phyloP scores from a whole-genome alignment of 2,113 vertebrate species.

The Bombycilla garrulus region DNA sequence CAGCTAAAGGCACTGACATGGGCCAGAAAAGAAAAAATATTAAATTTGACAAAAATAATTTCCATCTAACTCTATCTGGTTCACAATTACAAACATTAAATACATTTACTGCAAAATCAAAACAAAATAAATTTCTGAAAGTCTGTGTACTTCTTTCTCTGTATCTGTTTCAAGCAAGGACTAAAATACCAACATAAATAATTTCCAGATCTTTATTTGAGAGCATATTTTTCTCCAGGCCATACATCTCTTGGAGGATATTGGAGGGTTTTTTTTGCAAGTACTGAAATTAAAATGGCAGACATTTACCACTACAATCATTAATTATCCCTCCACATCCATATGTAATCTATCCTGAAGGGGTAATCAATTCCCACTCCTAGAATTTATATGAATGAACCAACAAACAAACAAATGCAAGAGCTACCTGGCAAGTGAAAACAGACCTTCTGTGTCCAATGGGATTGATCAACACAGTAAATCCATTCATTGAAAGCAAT shows the following conservation, averaged over 20 bases:
- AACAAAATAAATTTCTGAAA: neutral
- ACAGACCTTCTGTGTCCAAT: neutral
- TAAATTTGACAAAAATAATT: neutral
- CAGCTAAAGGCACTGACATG: neutral
- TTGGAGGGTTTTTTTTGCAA: neutral
- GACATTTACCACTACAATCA: neutral
- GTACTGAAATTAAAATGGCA: neutral
- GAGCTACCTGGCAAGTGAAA: neutral
- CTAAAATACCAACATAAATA: neutral
- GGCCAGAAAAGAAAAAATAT: neutral
- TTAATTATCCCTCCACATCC: neutral
- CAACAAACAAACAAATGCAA: neutral
- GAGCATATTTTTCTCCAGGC: neutral
- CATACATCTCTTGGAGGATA: neutral
- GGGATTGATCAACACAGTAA: neutral
- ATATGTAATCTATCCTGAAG: neutral
- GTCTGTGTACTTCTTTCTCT: neutral
- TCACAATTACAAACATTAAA: neutral
- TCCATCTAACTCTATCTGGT: no score
- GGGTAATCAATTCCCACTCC: neutral
- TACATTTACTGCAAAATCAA: neutral
- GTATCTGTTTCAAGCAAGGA: neutral
- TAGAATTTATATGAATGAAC: neutral
- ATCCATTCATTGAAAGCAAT: neutral
- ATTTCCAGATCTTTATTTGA: neutral